A percentile compares a stretch with the other conserved stretches of the same genome.
Evolutionary conservation across 1,140 invertebrate genomes (phyloP).

Genomic region (Phocides pigmalion): DNA sequence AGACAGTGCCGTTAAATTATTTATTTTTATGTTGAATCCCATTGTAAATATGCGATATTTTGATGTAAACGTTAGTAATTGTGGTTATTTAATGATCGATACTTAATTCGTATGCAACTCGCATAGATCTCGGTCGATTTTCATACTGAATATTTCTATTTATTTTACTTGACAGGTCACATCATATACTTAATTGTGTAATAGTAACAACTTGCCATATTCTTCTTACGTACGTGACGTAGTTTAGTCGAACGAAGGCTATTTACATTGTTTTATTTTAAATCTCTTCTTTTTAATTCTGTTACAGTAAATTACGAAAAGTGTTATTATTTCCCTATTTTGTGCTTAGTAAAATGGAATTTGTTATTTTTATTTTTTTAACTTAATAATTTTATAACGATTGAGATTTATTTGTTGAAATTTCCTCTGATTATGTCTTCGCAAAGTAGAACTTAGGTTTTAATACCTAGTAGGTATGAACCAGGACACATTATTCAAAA

Average conservation of each 20-base stretch:
- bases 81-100: conserved; percentile 75
- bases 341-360: conserved; percentile 43
- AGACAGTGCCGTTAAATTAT: conserved; percentile 81
- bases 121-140: conserved; percentile 70
- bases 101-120: conserved; percentile 62
- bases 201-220: conserved; percentile 39
- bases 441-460: conserved; percentile 68
- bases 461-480: conserved; percentile 75
- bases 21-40: conserved; percentile 81
- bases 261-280: conserved; percentile 17
- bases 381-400: conserved; percentile 47
- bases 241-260: conserved; percentile 28
- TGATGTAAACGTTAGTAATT: conserved; percentile 74
- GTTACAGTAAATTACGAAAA: conserved; percentile 19
- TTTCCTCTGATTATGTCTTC: conserved; percentile 45
- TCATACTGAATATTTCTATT: conserved; percentile 45
- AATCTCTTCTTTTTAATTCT: conserved; percentile 12
- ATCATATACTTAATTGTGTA: conserved; percentile 44
- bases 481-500: conserved; percentile 80
- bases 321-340: conserved; percentile 33
- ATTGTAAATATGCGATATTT: conserved; percentile 79
- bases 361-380: conserved; percentile 43
- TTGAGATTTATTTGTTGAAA: conserved; percentile 63
- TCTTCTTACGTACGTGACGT: conserved; percentile 29
- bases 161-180: conserved; percentile 38